Conservation (phyloP, 2,113 vertebrate genomes). For the Paraplagusia blochii region DNA sequence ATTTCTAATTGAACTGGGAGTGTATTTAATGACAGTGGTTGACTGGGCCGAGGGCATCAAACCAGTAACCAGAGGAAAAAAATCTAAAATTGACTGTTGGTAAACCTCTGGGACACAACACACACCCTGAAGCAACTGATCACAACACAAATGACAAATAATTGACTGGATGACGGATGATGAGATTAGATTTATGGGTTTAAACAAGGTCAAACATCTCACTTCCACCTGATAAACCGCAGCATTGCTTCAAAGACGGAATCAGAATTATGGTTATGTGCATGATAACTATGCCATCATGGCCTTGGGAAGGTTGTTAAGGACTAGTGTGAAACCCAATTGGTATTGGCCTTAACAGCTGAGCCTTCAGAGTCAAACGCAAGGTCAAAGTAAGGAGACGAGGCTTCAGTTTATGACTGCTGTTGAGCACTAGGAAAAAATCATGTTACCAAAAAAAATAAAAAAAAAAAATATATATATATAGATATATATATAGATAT, state of each 20-base stretch:
- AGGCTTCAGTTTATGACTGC: slow-evolving; percentile 40
- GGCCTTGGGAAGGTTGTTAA: slow-evolving; percentile 72
- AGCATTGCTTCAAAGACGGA: slow-evolving; percentile 55
- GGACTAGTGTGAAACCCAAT: slow-evolving; percentile 68
- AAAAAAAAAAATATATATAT: no score
- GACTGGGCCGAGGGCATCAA: slow-evolving; percentile 52
- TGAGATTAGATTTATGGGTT: slow-evolving; percentile 73
- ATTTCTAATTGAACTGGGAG: slow-evolving; percentile 26
- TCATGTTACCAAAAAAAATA: not conserved
- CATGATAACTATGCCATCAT: slow-evolving; percentile 66
- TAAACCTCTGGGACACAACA: slow-evolving; percentile 56
- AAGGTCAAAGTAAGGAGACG: slow-evolving; percentile 65
- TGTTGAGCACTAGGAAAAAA: slow-evolving; percentile 14
- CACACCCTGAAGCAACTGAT: slow-evolving; percentile 70
- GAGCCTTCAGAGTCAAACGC: slow-evolving; percentile 64
- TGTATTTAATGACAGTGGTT: slow-evolving; percentile 40
- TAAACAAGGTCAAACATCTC: slow-evolving; percentile 76
- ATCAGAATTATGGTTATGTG: slow-evolving; percentile 68
- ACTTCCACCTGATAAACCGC: slow-evolving; percentile 69
- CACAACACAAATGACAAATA: slow-evolving; percentile 75
- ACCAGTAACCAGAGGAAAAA: slow-evolving; percentile 58
- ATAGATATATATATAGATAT: no score
- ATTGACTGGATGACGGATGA: slow-evolving; percentile 75
- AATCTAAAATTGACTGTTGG: slow-evolving; percentile 63
- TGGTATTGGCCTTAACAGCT: slow-evolving; percentile 69